Evolutionary conservation across 2,797 vertebrate species (phyloP).

Genomic region (Megaceryle alcyon): DNA sequence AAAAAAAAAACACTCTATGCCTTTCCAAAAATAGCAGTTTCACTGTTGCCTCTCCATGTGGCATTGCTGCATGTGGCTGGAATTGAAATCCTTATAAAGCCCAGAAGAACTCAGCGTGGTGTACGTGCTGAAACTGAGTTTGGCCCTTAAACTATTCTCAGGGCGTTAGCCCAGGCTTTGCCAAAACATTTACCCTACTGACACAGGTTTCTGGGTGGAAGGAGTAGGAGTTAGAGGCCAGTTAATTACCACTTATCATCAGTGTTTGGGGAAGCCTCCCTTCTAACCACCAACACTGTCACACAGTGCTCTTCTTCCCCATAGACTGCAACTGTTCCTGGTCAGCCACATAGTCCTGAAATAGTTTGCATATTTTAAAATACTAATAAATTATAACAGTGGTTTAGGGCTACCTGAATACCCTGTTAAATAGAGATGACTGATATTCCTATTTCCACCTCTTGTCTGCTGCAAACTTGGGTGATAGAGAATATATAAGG

Average conservation of each 20-base stretch:
- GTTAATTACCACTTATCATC: background rate
- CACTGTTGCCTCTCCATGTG: background rate
- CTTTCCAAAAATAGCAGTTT: constrained; percentile 43
- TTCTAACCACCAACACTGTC: background rate
- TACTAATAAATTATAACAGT: background rate
- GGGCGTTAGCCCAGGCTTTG: background rate
- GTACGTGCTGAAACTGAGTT: background rate
- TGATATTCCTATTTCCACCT: background rate
- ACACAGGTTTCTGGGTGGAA: background rate
- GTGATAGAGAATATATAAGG: background rate
- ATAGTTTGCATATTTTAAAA: constrained; percentile 2
- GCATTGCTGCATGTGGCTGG: background rate
- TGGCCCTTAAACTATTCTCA: background rate
- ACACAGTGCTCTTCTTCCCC: background rate
- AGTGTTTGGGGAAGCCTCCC: background rate
- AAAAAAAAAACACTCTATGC: background rate
- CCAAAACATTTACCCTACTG: background rate
- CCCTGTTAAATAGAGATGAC: background rate
- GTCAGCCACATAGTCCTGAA: background rate
- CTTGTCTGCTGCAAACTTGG: background rate
- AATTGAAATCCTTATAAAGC: constrained; percentile 31
- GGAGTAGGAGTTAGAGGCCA: background rate
- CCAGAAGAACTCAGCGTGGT: background rate
- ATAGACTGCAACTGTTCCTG: background rate
- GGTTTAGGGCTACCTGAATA: background rate